Evolutionary conservation across 2,113 vertebrate species (phyloP), one percentile per base, ranked within the genome.

Genomic region (Gobiocypris rarus): DNA sequence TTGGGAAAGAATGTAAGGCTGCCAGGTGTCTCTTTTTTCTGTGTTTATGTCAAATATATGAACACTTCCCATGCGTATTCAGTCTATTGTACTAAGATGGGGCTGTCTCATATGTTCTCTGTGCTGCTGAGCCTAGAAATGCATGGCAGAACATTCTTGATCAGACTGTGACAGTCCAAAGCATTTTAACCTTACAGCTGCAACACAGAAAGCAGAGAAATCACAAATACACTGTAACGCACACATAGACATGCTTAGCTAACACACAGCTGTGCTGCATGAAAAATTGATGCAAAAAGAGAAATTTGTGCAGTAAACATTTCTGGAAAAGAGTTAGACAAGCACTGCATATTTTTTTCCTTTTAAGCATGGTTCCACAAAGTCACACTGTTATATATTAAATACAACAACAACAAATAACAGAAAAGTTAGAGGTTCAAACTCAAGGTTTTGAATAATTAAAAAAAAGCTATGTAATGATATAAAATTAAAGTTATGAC

Each of bases 21-120:
- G 89, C 80, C 59, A 75, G 82, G 84, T 91, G 88, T 91, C 87
- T 90, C 58, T 54, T 79, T 85, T 83, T 79, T 80, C 61, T 82
- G 58, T 50, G 79, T 69, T 56, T 38, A 61, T 77, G 67, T 88
- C 82, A 59, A 86, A 87, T 86, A 89, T 88, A 81, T 84, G 75
- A 85, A 87, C 38, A 65, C 75, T 31, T 92, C 91, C 89, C 88
- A 19, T 65, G 86, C 58, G 89, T n/a, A 65, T 71, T 56, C 13
- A 65, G 75, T 43, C 15, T 70, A 58, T 22, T 90, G 83, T 82
- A 86, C 75, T 70, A 77, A 14, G 56, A 65, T 63, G 43, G 22
- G 58, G 79, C 85, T 73, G 88, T 90, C 82, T 89, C 59, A 87
- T 84, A 6, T 45, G 58, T 61, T 79, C 85, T 84, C 83, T 89